These are phyloP conservation scores for Sylvietta virens DNA, from an alignment of 2,113 vertebrate species.

Conservation along the genomic window DNA sequence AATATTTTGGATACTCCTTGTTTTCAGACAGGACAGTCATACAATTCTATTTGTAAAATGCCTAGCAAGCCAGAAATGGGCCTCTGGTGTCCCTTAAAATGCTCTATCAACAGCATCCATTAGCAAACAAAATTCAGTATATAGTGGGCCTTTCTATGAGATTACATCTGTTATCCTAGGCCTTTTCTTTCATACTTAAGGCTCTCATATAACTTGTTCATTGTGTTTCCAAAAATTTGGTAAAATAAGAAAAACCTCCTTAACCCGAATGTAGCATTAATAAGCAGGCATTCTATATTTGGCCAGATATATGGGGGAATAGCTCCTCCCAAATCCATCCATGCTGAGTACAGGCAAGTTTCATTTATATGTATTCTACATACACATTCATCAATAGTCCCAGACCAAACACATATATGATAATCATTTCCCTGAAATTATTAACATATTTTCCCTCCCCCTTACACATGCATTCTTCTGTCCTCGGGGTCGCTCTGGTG, in stretches of 20 bases:
- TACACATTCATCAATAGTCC: too few relatives aligned
- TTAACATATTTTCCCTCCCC: neutral
- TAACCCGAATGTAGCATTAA: neutral
- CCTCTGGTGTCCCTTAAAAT: neutral
- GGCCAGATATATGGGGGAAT: neutral
- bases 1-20: neutral
- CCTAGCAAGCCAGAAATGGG: neutral
- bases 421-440: neutral
- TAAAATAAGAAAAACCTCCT: neutral
- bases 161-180: neutral
- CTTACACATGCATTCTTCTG: neutral
- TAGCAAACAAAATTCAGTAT: neutral
- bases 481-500: rapidly evolving
- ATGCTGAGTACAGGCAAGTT: neutral
- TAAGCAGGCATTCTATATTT: neutral
- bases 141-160: neutral
- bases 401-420: neutral
- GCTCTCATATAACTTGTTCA: neutral
- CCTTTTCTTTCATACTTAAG: neutral
- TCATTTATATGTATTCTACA: neutral
- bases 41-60: neutral
- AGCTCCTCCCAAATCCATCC: neutral
- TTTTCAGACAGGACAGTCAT: neutral
- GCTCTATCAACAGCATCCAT: neutral
- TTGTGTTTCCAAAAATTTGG: neutral